phyloP scores from a whole-genome alignment of 2,113 vertebrate species.

The Scortum barcoo region DNA sequence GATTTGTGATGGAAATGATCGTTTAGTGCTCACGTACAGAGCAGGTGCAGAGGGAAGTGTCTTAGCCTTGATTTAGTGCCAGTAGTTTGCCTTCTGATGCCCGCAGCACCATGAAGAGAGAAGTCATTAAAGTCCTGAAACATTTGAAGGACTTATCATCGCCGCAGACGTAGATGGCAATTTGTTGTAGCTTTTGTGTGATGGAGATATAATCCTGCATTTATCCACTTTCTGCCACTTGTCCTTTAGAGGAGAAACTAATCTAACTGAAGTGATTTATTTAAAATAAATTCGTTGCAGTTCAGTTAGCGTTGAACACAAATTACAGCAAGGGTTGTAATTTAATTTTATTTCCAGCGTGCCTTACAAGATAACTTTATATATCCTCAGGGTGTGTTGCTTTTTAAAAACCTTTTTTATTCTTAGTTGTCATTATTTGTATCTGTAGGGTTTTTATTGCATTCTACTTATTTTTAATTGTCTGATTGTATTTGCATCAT shows the following conservation, averaged over 20 bases:
- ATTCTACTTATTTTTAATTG: no score
- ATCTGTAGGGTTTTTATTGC: no score
- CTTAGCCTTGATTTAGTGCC: conserved; percentile 9
- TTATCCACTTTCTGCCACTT: no score
- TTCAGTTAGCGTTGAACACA: background rate
- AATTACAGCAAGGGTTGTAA: background rate
- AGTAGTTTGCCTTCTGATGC: conserved; percentile 12
- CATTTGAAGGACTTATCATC: background rate
- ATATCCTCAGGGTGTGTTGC: no score
- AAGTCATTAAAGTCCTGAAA: background rate
- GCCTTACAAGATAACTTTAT: no score
- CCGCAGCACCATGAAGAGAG: background rate
- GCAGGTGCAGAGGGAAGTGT: background rate
- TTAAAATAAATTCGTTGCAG: background rate
- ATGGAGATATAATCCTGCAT: no score
- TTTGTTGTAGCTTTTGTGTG: background rate
- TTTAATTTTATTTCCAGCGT: no score
- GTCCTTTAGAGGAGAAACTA: no score
- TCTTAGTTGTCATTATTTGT: no score
- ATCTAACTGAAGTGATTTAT: background rate
- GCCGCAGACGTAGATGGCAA: background rate
- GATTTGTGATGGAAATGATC: conserved; percentile 13
- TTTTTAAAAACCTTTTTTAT: no score
- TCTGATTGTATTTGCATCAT: no score
- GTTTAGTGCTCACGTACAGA: background rate